Conservation (phyloP, 2,113 vertebrate species). For the Brachionichthys hirsutus region DNA sequence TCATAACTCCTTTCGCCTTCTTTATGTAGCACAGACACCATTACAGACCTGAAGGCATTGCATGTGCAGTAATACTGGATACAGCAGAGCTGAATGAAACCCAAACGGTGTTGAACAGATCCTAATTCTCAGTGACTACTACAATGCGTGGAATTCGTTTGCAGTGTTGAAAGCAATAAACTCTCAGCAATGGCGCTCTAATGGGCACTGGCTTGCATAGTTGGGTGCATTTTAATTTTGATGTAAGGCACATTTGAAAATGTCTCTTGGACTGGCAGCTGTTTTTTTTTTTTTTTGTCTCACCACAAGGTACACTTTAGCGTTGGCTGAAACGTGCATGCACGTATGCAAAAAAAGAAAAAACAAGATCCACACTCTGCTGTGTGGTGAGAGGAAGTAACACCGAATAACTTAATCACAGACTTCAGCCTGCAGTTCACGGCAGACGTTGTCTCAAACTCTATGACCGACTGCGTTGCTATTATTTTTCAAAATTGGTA, state of each 20-base stretch:
- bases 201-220: conserved; percentile 62
- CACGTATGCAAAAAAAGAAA: conserved; percentile 1
- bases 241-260: conserved; percentile 52
- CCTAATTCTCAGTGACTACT: conserved; percentile 67
- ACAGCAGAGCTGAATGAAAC: conserved; percentile 46
- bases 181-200: conserved; percentile 45
- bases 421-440: too few species aligned
- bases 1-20: conserved; percentile 29
- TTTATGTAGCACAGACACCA: conserved; percentile 37
- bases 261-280: conserved; percentile 55
- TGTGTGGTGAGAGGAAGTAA: conserved; percentile 8
- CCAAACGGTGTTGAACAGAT: conserved; percentile 61
- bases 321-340: conserved; percentile 16
- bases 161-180: conserved; percentile 66
- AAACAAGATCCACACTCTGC: conserved; percentile 9
- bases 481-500: too few species aligned
- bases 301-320: conserved; percentile 20
- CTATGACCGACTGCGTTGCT: too few species aligned
- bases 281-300: conserved; percentile 60
- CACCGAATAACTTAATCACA: too few species aligned
- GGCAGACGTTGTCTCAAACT: too few species aligned
- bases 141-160: conserved; percentile 67
- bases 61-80: conserved; percentile 49
- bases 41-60: conserved; percentile 34
- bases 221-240: conserved; percentile 60